Base-by-base conservation (phyloP, 2,113 vertebrate species). In the Clinocottus analis region DNA sequence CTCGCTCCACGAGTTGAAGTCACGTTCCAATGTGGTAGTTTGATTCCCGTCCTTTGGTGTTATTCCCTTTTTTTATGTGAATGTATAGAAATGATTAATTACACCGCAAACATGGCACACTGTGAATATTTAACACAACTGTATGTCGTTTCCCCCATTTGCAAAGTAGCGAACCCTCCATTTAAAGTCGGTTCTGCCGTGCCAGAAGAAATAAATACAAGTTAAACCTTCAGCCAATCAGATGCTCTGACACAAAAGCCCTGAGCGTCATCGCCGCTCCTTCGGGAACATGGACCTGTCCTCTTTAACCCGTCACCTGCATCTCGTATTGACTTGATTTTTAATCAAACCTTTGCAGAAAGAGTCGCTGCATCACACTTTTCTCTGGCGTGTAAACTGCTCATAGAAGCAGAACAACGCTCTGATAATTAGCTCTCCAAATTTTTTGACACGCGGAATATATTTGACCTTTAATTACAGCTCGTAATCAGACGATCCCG, bases 391-490 rank as follows among this genome's bases (percentile, higher is more conserved):
- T 69, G 58, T 33, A 63, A 79, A 59, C 56, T 66, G 58, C 73
- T 89, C 81, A 72, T 58, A 55, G 70, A 59, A 58, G 39, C 82
- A 76, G 5, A 76, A 78, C 60, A 84, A 74, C 62, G 74, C 53
- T 58, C 80, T 76, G 72, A 82, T 85, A 89, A 92, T 90, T 84
- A 85, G 84, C 82, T 72, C 59, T 29, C 61, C 45, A 80, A 79
- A 65, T 72, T 79, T 72, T 79, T 69, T 90, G 88, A 86, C 87
- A 78, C 89, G 39, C 41, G 14, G 77, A 86, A 89, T 89, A 65
- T 63, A 80, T 86, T 85, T 90, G 89, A 92, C 83, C 90, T 92
- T 85, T 88, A 90, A 89, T 92, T 90, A 91, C 76, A 75, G 87
- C 82, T 79, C 55, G 31, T 90, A 85, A 92, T 89, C 82, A 86